These are phyloP conservation scores for Ceratosolen solmsi DNA, from an alignment of 1,140 invertebrate genomes.

Conservation along the genomic window DNA sequence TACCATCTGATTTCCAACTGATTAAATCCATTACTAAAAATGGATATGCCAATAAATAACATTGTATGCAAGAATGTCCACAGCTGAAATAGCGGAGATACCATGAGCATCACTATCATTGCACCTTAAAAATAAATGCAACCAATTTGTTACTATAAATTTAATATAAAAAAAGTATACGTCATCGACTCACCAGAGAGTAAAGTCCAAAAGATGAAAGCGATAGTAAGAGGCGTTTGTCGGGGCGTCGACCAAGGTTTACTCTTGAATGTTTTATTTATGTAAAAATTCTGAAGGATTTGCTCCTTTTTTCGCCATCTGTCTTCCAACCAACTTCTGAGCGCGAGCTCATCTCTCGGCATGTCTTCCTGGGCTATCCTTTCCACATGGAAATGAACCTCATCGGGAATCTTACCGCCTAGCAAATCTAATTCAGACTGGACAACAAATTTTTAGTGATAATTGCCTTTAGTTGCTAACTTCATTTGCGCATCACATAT, in stretches of 20 bases:
- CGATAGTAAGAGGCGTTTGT: conserved; percentile 70
- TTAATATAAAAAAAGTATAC: neutral
- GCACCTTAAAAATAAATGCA: conserved; percentile 62
- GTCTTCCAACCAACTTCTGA: conserved; percentile 80
- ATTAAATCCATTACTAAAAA: conserved; percentile 74
- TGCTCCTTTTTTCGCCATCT: conserved; percentile 84
- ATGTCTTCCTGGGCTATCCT: conserved; percentile 78
- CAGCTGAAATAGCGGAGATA: conserved; percentile 70
- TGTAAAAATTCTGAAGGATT: conserved; percentile 76
- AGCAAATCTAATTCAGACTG: conserved; percentile 55
- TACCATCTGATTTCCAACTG: conserved; percentile 75
- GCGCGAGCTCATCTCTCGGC: conserved; percentile 75
- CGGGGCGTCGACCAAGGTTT: conserved; percentile 62
- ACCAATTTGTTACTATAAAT: neutral
- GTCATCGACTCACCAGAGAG: conserved; percentile 61
- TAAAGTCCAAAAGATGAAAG: conserved; percentile 76
- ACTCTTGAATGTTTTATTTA: conserved; percentile 70
- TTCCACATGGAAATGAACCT: conserved; percentile 84
- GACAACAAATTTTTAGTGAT: neutral
- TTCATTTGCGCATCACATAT: too few relatives aligned
- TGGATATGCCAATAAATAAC: conserved; percentile 73
- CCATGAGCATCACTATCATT: conserved; percentile 68
- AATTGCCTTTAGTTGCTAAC: too few relatives aligned
- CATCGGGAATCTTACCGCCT: conserved; percentile 79
- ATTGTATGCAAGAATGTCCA: conserved; percentile 72